phyloP scores from a whole-genome alignment of 30 jellyfish, hydroid and myxozoan genomes.

The Nemopilema nomurai region DNA sequence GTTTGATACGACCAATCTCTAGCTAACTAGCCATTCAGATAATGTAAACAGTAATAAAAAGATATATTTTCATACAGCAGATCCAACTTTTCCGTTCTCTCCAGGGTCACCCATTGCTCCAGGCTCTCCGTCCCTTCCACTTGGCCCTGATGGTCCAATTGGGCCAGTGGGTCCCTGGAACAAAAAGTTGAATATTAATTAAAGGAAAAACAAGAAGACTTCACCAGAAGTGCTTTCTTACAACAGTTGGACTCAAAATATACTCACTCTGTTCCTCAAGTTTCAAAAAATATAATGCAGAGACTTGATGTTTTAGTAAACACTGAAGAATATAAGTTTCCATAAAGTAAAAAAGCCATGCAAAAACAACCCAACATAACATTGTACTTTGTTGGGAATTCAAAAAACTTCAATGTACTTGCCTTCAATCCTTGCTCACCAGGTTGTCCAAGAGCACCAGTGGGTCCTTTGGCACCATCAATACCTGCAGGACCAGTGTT shows the following conservation, averaged over 20 bases:
- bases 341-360: not conserved
- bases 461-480: slow-evolving; percentile 53
- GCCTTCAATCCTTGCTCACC: slow-evolving; percentile 66
- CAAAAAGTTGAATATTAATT: not conserved
- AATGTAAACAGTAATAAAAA: too few species aligned
- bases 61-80: slow-evolving; percentile 28
- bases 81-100: slow-evolving; percentile 49
- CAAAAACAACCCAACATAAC: not conserved
- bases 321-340: not conserved
- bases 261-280: not conserved
- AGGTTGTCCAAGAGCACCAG: slow-evolving; percentile 63
- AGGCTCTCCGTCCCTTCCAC: slow-evolving; percentile 86
- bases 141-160: slow-evolving; percentile 86
- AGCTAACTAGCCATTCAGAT: too few species aligned
- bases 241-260: too few species aligned
- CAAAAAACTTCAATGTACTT: slow-evolving; percentile 8
- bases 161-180: slow-evolving; percentile 84
- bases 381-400: too few species aligned
- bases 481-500: slow-evolving; percentile 48
- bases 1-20: too few species aligned
- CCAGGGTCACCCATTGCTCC: slow-evolving; percentile 83
- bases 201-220: too few species aligned
- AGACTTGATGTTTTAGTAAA: not conserved
- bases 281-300: too few species aligned
- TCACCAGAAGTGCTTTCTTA: too few species aligned